Percentiles rank a stretch among this genome's conserved stretches.
phyloP scores from a whole-genome alignment of 2,888 invertebrate species.

The Synanthedon formicaeformis region DNA sequence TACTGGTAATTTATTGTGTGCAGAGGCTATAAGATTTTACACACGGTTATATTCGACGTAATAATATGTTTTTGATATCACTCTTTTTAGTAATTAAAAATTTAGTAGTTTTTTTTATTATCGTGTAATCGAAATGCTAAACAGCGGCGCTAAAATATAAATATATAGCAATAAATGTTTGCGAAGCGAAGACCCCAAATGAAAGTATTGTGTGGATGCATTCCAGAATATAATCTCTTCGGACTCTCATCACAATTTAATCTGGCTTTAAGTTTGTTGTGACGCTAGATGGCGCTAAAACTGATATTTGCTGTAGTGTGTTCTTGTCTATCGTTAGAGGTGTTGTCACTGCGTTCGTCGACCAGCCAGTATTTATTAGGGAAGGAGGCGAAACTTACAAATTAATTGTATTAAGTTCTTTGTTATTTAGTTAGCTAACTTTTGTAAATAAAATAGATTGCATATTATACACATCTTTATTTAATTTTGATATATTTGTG shows the following conservation, averaged over 20 bases:
- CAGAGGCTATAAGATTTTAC: not conserved
- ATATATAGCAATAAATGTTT: too few relatives aligned
- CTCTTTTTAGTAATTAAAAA: not conserved
- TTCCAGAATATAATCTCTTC: constrained; percentile 35
- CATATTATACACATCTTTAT: constrained; percentile 55
- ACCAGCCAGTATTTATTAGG: constrained; percentile 63
- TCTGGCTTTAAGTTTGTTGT: too few relatives aligned
- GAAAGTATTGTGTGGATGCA: constrained; percentile 32
- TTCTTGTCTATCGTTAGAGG: not conserved
- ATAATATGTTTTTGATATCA: not conserved
- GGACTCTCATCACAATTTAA: not conserved
- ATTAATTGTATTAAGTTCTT: constrained; percentile 55
- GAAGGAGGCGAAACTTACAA: constrained; percentile 46
- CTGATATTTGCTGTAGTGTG: not conserved
- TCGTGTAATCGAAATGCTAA: too few relatives aligned
- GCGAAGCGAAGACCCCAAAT: not conserved
- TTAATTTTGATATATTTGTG: constrained; percentile 69
- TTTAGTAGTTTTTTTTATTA: not conserved
- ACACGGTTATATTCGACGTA: not conserved
- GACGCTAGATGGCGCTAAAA: too few relatives aligned
- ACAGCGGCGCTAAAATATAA: too few relatives aligned
- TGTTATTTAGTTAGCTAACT: constrained; percentile 71
- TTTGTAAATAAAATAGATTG: constrained; percentile 66
- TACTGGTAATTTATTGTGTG: too few relatives aligned
- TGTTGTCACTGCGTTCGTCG: constrained; percentile 17